phyloP scores from a whole-genome alignment of 2,113 vertebrate genomes.

The Alligator mississippiensis region DNA sequence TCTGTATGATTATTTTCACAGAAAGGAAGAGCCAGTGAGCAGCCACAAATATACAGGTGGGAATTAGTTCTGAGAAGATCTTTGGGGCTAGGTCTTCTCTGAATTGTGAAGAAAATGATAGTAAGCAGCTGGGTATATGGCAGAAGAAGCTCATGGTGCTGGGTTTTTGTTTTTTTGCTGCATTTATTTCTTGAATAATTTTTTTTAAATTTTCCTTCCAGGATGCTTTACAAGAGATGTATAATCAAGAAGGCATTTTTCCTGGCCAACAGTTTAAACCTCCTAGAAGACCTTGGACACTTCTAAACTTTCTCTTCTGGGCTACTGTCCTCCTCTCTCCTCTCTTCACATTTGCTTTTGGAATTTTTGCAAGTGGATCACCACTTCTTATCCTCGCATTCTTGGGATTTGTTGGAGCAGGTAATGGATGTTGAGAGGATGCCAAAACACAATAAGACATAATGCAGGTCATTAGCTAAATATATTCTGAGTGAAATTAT shows the following conservation, averaged over 20 bases:
- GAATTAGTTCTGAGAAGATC: background rate
- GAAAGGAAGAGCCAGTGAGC: background rate
- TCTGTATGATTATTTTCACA: background rate
- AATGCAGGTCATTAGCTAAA: background rate
- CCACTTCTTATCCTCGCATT: slow-evolving; percentile 94
- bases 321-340: slow-evolving; percentile 94
- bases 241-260: slow-evolving; percentile 89
- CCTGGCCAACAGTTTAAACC: slow-evolving; percentile 89
- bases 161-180: background rate
- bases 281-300: slow-evolving; percentile 88
- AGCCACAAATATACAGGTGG: background rate
- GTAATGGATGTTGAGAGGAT: slow-evolving; percentile 71
- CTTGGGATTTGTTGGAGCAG: slow-evolving; percentile 92
- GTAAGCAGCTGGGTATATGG: background rate
- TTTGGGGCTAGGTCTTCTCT: background rate
- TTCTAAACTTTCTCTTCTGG: slow-evolving; percentile 97
- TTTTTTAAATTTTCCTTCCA: slow-evolving; percentile 53
- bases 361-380: slow-evolving; percentile 94
- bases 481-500: background rate
- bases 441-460: background rate
- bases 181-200: background rate
- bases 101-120: background rate
- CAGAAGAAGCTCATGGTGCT: fast-evolving
- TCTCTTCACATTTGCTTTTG: slow-evolving; percentile 92
- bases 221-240: slow-evolving; percentile 96